Base-by-base conservation (phyloP, 2,888 invertebrate species). In the Colletes collaris region DNA sequence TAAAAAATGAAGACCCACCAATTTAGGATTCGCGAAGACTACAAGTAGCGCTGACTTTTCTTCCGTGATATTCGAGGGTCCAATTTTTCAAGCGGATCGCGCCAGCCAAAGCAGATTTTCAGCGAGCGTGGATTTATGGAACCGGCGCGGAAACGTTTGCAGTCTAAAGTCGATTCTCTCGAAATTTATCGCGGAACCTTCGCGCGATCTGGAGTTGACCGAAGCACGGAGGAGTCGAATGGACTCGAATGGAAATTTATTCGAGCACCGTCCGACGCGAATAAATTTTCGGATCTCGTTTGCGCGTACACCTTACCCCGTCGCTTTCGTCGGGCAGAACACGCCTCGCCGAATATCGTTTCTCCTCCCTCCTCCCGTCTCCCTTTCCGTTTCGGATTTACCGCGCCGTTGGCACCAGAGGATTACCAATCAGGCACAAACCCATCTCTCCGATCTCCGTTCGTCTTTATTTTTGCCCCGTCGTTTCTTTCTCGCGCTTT, bases 401-500 rank as follows among this genome's bases (percentile, higher is more conserved):
- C 80, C 73, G 63, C 72, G 64, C 53, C 69, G 56, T 63, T 66
- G 78, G 68, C 65, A 75, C 75, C 79, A 72, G 64, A 27, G 86
- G 86, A 86, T 86, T 86, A 86, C 78, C 86, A 86, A 86, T 86
- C 86, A 83, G 75, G 56, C 59, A 64, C 75, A 70, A 83, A 63
- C 68, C 66, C 64, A 44, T 64, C 75, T 79, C 73, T 76, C 65
- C 44, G 52, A 37, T 56, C 62, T 68, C 35, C 46, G 35, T n/a
- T 59, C 16, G 35, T 40, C 11, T 40, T 10, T 10, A 3, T 10
- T 19, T 10, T 7, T 16, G 2, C 16, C 11, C 16, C 40, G 16
- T 8, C 53, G 27, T 67, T 56, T 8, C 65, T 73, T 64, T 85
- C 63, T 71, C 63, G 55, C 59, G 60, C 73, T 76, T 83, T 86